These are phyloP conservation scores for Ictalurus punctatus DNA, from an alignment of 2,113 vertebrate genomes.

Conservation along the genomic window DNA sequence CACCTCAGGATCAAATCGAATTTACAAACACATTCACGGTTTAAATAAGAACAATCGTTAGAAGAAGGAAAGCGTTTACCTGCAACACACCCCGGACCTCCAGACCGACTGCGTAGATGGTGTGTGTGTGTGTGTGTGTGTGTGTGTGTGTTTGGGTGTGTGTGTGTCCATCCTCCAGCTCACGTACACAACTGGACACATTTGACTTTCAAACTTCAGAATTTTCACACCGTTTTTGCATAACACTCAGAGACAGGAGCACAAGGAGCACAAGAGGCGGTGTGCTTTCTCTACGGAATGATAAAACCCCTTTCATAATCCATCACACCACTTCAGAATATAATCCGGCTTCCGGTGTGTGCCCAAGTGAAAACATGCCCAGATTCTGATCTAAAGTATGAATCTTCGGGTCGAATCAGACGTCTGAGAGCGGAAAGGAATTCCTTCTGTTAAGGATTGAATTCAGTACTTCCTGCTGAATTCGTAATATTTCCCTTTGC, in stretches of 20 bases:
- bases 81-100: background rate
- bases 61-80: background rate
- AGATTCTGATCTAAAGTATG: background rate
- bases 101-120: background rate
- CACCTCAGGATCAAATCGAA: background rate
- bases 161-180: background rate
- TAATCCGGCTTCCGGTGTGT: background rate
- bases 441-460: background rate
- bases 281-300: background rate
- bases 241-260: constrained; percentile 23
- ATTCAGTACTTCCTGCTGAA: background rate
- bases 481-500: background rate
- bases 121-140: background rate
- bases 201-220: constrained; percentile 66
- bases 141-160: too few species aligned
- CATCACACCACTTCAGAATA: background rate
- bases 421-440: background rate
- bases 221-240: constrained; percentile 62
- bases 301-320: background rate
- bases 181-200: background rate
- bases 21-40: background rate
- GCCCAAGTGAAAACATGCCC: background rate
- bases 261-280: too few species aligned
- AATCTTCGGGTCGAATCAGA: background rate
- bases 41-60: background rate